Evolutionary conservation across 2,113 vertebrate species (phyloP).

Genomic region (Alexandromys fortis): DNA sequence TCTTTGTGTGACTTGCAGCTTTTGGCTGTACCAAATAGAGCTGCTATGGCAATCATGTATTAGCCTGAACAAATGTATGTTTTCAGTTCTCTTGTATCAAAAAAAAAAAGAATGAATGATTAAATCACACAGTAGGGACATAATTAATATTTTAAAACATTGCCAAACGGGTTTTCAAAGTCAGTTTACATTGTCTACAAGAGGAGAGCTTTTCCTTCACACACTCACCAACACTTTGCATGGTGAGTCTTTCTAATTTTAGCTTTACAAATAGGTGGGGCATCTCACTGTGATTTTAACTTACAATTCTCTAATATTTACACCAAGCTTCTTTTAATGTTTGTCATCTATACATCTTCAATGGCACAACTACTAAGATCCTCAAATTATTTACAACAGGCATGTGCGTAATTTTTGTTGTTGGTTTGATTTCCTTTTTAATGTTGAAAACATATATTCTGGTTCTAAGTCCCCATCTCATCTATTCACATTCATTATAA

Average conservation of each 20-base stretch:
- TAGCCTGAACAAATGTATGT: neutral
- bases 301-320: neutral
- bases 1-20: neutral
- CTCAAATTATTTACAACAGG: neutral
- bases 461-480: neutral
- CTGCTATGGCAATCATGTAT: neutral
- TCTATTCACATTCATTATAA: neutral
- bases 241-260: neutral
- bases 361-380: neutral
- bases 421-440: slow-evolving; percentile 1
- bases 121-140: neutral
- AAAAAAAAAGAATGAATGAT: neutral
- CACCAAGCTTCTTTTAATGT: slow-evolving; percentile 6
- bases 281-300: neutral
- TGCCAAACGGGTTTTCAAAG: slow-evolving; percentile 23
- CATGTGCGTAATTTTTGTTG: neutral
- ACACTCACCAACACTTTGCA: neutral
- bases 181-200: neutral
- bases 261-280: neutral
- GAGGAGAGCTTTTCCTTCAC: neutral
- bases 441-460: neutral
- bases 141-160: slow-evolving; percentile 15
- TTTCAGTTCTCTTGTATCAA: neutral
- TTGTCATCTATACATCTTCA: neutral
- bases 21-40: slow-evolving; percentile 12